Base-by-base conservation (phyloP, 2,113 vertebrate species). In the Sciurus niger region DNA sequence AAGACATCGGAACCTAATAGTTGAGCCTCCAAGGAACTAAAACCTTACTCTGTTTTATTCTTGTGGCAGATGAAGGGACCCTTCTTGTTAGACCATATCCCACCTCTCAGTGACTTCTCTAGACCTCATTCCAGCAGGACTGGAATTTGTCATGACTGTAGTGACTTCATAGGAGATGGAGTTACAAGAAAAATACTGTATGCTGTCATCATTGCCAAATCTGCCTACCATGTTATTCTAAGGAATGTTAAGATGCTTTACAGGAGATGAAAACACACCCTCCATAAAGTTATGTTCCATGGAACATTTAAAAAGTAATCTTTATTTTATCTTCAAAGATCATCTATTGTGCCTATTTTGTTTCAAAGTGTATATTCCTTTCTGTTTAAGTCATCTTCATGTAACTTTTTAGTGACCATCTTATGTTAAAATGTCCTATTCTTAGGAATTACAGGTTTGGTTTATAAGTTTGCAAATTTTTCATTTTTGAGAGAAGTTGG, bases 161-260 rank as follows among this genome's bases (percentile, higher is more conserved):
- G 53, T 96, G 93, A 97, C 94, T 89, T 96, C 95, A 73, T 68
- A 78, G 51, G 78, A 83, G 68, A 89, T 94, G 86, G 32, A 76
- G 37, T 95, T 96, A 95, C 89, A 95, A 92, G 91, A 89, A 95
- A 96, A 96, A 89, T 68, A 90, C 37, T 77, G 70, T 76, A 32
- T 3, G 2, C 30, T 9, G 32, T 60, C 63, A 37, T 79, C 73
- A 11, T 43, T 78, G 89, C 93, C 87, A 88, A 46, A 65, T 80
- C 48, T 89, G 32, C 91, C 73, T 76, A 37, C 80, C 93, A 13
- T 76, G 63, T 91, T 93, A 93, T 83, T 89, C 89, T 93, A n/a
- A 76, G 93, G 83, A 74, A 84, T 79, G 89, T 89, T 82, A 70
- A 90, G 37, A 79, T 80, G 68, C 65, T 86, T 93, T 79, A 76